phyloP scores from a whole-genome alignment of 1,140 invertebrate genomes.

The Zaprionus ornatus region DNA sequence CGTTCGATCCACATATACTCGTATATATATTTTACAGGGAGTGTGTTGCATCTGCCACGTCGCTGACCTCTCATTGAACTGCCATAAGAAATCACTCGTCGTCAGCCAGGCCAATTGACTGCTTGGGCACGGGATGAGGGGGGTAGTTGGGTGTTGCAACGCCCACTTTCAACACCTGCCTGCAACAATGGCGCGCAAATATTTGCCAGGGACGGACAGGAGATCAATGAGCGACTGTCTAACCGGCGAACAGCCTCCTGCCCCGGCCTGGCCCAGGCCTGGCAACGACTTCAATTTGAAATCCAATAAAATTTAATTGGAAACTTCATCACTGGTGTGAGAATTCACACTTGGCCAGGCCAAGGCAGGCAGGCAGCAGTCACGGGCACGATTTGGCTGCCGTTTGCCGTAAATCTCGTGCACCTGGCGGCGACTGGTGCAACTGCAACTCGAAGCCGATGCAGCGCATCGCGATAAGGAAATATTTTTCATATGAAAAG shows the following conservation, averaged over 20 bases:
- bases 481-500: conserved; percentile 73
- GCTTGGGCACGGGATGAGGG: background rate
- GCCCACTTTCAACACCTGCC: conserved; percentile 82
- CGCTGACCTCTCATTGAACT: conserved; percentile 73
- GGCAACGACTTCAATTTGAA: conserved; percentile 73
- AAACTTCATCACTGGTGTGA: conserved; percentile 83
- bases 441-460: conserved; percentile 17
- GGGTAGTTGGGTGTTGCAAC: conserved; percentile 28
- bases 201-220: conserved; percentile 58
- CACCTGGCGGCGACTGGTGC: conserved; percentile 54
- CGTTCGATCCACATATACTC: background rate
- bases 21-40: conserved; percentile 37
- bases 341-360: conserved; percentile 74
- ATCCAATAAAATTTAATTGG: conserved; percentile 83
- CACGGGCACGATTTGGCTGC: conserved; percentile 73
- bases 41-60: conserved; percentile 59
- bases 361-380: conserved; percentile 38
- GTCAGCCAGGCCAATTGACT: conserved; percentile 24
- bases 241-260: conserved; percentile 43
- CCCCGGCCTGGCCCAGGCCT: conserved; percentile 50
- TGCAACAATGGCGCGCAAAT: conserved; percentile 78
- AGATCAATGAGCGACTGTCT: conserved; percentile 57
- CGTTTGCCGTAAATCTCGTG: conserved; percentile 77
- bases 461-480: conserved; percentile 74
- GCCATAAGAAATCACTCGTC: conserved; percentile 78